Evolutionary conservation across 2,113 vertebrate genomes (phyloP).

Genomic region (Sorex araneus): DNA sequence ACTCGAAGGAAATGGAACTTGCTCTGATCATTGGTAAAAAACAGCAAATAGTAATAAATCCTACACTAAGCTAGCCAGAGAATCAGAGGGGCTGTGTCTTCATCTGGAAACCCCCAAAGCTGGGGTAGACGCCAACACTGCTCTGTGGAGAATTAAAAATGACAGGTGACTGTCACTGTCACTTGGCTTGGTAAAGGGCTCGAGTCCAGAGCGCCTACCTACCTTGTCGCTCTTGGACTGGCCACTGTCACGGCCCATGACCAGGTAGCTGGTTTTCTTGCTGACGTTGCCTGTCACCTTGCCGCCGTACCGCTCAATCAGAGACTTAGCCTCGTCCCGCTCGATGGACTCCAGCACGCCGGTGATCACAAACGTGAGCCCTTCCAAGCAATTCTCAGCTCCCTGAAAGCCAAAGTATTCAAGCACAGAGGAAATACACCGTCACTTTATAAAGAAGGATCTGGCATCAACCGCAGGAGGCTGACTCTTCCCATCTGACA

Average conservation of each 20-base stretch:
- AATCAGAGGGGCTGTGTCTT: conserved; percentile 38
- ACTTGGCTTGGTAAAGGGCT: background rate
- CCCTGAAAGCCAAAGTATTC: conserved; percentile 90
- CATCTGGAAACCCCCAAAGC: conserved; percentile 40
- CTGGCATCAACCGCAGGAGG: conserved; percentile 64
- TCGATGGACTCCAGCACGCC: conserved; percentile 98
- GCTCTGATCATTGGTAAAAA: conserved; percentile 2
- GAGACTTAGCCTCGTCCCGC: conserved; percentile 95
- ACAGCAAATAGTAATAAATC: conserved; percentile 29
- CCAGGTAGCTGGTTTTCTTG: conserved; percentile 96
- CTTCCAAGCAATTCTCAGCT: conserved; percentile 98
- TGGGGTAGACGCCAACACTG: background rate
- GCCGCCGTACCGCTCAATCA: conserved; percentile 97
- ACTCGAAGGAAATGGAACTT: conserved; percentile 33
- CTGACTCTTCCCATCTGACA: conserved; percentile 69
- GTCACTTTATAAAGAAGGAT: conserved; percentile 73
- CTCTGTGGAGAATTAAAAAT: conserved; percentile 20
- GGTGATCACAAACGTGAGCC: conserved; percentile 96
- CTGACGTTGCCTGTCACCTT: conserved; percentile 98
- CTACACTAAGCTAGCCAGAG: conserved; percentile 52
- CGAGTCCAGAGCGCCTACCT: conserved; percentile 2
- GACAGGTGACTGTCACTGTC: background rate
- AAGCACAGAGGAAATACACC: conserved; percentile 79
- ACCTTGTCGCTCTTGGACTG: conserved; percentile 96
- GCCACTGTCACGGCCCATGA: conserved; percentile 96